phyloP scores from a whole-genome alignment of 2,113 vertebrate species.

The Mystacornis crossleyi region DNA sequence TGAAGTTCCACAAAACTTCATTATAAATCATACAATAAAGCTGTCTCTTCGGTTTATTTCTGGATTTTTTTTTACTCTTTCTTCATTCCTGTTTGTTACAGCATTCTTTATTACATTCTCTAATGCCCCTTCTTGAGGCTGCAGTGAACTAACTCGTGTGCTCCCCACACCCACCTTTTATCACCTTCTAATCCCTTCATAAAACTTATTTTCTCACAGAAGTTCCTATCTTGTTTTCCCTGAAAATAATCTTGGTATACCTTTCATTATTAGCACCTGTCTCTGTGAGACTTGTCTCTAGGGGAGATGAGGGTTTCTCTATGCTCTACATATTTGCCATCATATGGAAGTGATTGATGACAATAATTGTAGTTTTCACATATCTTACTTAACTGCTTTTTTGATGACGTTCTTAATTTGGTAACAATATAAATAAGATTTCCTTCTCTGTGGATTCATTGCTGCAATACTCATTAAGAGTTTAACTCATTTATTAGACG shows the following conservation, averaged over 20 bases:
- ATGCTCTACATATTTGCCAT: neutral
- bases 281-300: neutral
- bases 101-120: neutral
- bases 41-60: neutral
- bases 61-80: neutral
- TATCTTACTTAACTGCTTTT: neutral
- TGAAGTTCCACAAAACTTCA: slow-evolving; percentile 20
- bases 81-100: neutral
- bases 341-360: neutral
- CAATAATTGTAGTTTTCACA: neutral
- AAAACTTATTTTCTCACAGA: slow-evolving; percentile 9
- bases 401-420: neutral
- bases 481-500: neutral
- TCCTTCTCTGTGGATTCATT: neutral
- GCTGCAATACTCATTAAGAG: neutral
- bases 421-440: neutral
- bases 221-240: neutral
- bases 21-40: slow-evolving; percentile 34
- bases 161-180: neutral
- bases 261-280: slow-evolving; percentile 16
- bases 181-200: neutral
- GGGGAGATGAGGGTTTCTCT: neutral
- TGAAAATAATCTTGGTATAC: slow-evolving; percentile 3
- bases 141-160: neutral
- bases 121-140: neutral